phyloP scores from a whole-genome alignment of 2,113 vertebrate species.

The Canis aureus region DNA sequence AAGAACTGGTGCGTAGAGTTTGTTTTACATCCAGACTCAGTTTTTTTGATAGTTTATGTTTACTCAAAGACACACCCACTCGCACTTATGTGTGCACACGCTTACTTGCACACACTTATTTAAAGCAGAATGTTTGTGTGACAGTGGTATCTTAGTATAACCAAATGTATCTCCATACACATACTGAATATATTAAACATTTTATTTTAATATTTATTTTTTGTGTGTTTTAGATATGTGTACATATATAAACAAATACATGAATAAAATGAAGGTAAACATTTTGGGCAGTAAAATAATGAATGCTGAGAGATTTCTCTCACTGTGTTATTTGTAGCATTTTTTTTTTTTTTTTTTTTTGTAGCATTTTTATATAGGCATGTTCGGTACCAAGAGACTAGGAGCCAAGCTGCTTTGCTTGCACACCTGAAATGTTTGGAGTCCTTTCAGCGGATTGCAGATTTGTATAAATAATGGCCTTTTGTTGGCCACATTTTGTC shows the following conservation, averaged over 20 bases:
- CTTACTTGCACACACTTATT: rapidly evolving
- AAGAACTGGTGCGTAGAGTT: background rate
- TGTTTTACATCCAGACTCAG: background rate
- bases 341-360: background rate
- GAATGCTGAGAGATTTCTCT: background rate
- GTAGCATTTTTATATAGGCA: background rate
- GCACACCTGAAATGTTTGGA: slow-evolving; percentile 5
- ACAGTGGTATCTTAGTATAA: too few species aligned
- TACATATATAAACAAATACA: background rate
- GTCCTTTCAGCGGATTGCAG: background rate
- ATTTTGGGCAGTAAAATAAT: background rate
- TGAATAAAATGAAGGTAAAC: background rate
- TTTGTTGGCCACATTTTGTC: background rate
- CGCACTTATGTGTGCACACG: rapidly evolving
- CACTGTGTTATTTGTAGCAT: too few species aligned
- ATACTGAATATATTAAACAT: background rate
- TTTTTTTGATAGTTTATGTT: background rate
- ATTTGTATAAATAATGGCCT: slow-evolving; percentile 34
- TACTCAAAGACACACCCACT: background rate
- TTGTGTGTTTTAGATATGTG: background rate
- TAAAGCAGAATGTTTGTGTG: background rate
- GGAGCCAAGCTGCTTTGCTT: background rate
- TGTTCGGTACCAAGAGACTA: background rate
- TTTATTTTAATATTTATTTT: too few species aligned
- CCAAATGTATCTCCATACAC: background rate